Conservation (phyloP, 1,140 invertebrate species). For the Trachelipus rathkii region DNA sequence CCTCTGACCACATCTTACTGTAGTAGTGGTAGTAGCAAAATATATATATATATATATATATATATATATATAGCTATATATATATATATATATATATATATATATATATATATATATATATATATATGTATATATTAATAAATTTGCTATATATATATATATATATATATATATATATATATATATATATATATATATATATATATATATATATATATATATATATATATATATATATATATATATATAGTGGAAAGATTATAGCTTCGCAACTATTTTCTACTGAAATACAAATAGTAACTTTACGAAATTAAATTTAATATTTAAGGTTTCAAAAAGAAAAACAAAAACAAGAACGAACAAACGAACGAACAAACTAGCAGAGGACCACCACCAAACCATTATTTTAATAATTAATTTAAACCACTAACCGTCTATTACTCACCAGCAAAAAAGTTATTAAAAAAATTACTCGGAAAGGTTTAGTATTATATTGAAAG, state of each 20-base stretch:
- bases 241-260: background rate
- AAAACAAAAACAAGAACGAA: too few relatives aligned
- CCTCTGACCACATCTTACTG: too few relatives aligned
- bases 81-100: slow-evolving; percentile 1
- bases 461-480: background rate
- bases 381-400: too few relatives aligned
- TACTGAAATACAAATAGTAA: too few relatives aligned
- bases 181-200: slow-evolving; percentile 11
- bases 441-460: background rate
- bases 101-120: slow-evolving; percentile 11
- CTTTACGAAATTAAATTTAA: too few relatives aligned
- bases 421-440: too few relatives aligned
- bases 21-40: background rate
- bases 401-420: too few relatives aligned
- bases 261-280: background rate
- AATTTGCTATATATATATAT: slow-evolving; percentile 11
- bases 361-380: too few relatives aligned
- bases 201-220: background rate
- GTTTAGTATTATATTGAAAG: too few relatives aligned
- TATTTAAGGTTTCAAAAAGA: too few relatives aligned
- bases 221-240: slow-evolving; percentile 1
- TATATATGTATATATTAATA: slow-evolving; percentile 20
- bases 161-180: background rate
- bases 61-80: background rate
- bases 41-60: slow-evolving; percentile 8